Evolutionary conservation across 2,888 invertebrate species (phyloP).

Genomic region (Parelbella ahira): DNA sequence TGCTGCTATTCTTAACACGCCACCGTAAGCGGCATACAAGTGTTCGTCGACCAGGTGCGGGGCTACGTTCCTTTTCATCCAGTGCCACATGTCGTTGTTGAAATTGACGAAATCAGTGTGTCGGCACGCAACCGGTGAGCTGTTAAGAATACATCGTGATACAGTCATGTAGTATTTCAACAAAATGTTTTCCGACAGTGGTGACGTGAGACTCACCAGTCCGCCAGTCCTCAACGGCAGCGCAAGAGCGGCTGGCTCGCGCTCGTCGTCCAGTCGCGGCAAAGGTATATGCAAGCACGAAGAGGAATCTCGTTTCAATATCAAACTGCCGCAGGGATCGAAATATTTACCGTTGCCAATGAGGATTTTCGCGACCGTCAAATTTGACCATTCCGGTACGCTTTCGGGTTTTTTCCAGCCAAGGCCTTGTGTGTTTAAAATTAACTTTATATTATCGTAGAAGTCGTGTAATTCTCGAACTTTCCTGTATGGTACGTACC

Average conservation of each 20-base stretch:
- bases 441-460: slow-evolving; percentile 47
- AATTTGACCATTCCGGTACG: slow-evolving; percentile 51
- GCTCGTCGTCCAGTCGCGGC: slow-evolving; percentile 54
- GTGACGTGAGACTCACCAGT: slow-evolving; percentile 51
- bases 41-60: slow-evolving; percentile 63
- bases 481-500: slow-evolving; percentile 56
- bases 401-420: slow-evolving; percentile 57
- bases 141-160: slow-evolving; percentile 57
- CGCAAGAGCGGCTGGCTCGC: slow-evolving; percentile 51
- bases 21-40: slow-evolving; percentile 63
- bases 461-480: slow-evolving; percentile 54
- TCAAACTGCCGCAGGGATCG: slow-evolving; percentile 54
- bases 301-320: slow-evolving; percentile 53
- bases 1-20: slow-evolving; percentile 63
- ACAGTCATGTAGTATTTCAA: slow-evolving; percentile 66
- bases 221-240: slow-evolving; percentile 60
- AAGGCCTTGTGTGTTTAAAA: slow-evolving; percentile 60
- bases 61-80: slow-evolving; percentile 69
- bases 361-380: slow-evolving; percentile 60
- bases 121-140: slow-evolving; percentile 57
- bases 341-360: slow-evolving; percentile 48
- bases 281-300: slow-evolving; percentile 60
- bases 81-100: slow-evolving; percentile 68
- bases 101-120: slow-evolving; percentile 65
- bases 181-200: slow-evolving; percentile 53